These are phyloP conservation scores for Agriopis leucophaearia DNA, from an alignment of 2,888 invertebrate species.

Conservation along the genomic window DNA sequence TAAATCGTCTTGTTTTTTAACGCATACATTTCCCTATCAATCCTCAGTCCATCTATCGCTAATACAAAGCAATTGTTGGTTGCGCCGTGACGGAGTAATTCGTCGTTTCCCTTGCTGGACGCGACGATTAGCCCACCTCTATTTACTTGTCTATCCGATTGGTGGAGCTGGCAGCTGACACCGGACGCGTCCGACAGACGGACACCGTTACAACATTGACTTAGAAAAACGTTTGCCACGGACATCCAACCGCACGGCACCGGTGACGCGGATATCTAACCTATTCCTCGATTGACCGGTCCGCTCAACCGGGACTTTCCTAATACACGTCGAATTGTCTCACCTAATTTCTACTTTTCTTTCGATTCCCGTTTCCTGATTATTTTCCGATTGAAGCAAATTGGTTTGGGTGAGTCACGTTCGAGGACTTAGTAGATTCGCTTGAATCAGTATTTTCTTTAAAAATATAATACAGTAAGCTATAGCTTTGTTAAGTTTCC, in stretches of 20 bases:
- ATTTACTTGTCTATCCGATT: constrained; percentile 83
- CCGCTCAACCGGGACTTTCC: constrained; percentile 53
- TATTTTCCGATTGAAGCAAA: constrained; percentile 49
- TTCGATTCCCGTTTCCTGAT: constrained; percentile 47
- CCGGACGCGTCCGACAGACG: constrained; percentile 79
- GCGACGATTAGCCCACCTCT: constrained; percentile 84
- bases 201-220: constrained; percentile 82
- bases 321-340: constrained; percentile 61
- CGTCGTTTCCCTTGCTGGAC: constrained; percentile 82
- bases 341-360: constrained; percentile 57
- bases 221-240: constrained; percentile 84
- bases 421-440: constrained; percentile 28
- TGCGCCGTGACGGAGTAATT: constrained; percentile 82
- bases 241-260: constrained; percentile 54
- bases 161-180: constrained; percentile 82
- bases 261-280: constrained; percentile 65
- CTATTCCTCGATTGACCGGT: constrained; percentile 65
- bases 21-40: constrained; percentile 50
- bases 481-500: constrained; percentile 54
- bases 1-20: constrained; percentile 29
- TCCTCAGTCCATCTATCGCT: constrained; percentile 66
- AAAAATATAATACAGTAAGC: background rate
- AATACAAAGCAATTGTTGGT: constrained; percentile 81
- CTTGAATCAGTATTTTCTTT: constrained; percentile 41
- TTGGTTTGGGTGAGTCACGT: constrained; percentile 53